A percentile compares a stretch with the other conserved stretches of the same genome.
Conservation (phyloP, 2,113 vertebrate genomes). For the Eira barbara region DNA sequence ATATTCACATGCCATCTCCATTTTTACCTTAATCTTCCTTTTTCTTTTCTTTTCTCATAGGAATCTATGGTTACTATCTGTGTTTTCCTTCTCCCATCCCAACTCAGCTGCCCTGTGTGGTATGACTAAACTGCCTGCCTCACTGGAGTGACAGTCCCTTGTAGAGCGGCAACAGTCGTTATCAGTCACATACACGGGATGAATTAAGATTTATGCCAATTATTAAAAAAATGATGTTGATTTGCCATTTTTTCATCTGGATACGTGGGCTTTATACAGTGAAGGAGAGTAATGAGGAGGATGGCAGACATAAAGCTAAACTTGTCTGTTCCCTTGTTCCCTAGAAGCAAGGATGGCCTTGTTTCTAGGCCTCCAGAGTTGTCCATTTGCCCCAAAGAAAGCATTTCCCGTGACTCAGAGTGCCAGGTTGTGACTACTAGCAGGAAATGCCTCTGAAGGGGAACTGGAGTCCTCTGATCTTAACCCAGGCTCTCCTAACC, state of each 20-base stretch:
- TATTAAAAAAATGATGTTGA: background rate
- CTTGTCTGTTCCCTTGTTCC: background rate
- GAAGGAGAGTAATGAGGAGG: background rate
- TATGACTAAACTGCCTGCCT: background rate
- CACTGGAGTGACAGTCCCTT: background rate
- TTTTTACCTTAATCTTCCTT: background rate
- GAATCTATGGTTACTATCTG: background rate
- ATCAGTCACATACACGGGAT: background rate
- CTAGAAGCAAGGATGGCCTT: too few species aligned
- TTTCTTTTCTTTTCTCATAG: background rate
- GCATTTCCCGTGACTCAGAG: background rate
- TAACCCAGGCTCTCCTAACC: background rate
- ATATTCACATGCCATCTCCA: background rate
- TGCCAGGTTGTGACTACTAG: background rate
- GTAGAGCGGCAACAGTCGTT: background rate
- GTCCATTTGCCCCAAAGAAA: background rate
- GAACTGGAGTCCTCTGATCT: background rate
- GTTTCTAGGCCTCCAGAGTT: background rate
- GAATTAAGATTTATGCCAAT: background rate
- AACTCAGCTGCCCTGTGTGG: too few species aligned
- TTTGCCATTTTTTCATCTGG: background rate
- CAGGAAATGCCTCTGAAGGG: background rate
- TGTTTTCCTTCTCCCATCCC: background rate
- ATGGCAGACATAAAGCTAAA: background rate
- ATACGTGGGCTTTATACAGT: background rate